Base-by-base conservation (phyloP, 2,888 invertebrate species). In the Metallyticus violacea region DNA sequence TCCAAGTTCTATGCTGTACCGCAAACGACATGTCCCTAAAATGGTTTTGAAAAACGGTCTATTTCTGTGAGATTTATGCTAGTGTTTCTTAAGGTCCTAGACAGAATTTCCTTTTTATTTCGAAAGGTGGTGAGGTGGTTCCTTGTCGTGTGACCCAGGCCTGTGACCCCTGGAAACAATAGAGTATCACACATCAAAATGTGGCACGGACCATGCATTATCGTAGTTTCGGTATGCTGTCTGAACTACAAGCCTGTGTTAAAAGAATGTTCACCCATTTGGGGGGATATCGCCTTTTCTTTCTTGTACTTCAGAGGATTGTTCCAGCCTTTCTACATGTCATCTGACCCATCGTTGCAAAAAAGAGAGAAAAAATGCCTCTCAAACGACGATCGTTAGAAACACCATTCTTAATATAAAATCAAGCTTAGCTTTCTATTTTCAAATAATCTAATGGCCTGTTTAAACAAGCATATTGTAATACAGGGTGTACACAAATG, bases 121-220 rank as follows among this genome's bases (percentile, higher is more conserved):
- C 40, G 40, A 62, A 22, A 62, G 40, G 40, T 62, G 40, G 40
- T 62, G 40, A 62, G 40, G 40, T 62, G 15, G 40, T 62, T 62
- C 15, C 40, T 62, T 62, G 40, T 62, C 40, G 40, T 22, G 40
- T 22, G 40, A 62, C 40, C 40, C 40, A 22, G 40, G 40, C 40
- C 40, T 62, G 15, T 62, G 40, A 62, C 40, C 40, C 40, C 15
- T 62, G 22, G 26, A 82, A 82, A 82, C 82, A 76, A 76, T 82
- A 76, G 76, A n/a, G 82, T 82, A 82, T 82, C 76, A 82, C 82
- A 82, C 82, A 82, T 76, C 82, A 82, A 82, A 82, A 82, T 25
- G 76, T 82, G 40, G 40, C 40, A 62, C 9, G 40, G 40, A 62
- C 40, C 40, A 62, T 62, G 40, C 40, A 62, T 62, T 62, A 62